Conservation (phyloP, 2,113 vertebrate genomes). For the western clawed frog (Xenopus tropicalis) region UCB_Xtro_10.0 CM004449.2:112686001-112686500, state of each 20-base stretch:
- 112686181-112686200: slow-evolving; percentile 28
- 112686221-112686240: slow-evolving; percentile 21
- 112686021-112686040: neutral
- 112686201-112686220: slow-evolving; percentile 25
- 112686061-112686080: neutral
- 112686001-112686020: neutral
- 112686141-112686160: neutral
- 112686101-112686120: slow-evolving; percentile 23
- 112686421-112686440: too few relatives aligned
- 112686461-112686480: too few relatives aligned
- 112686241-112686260: neutral
- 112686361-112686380: slow-evolving; percentile 3
- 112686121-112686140: slow-evolving; percentile 4
- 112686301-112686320: slow-evolving; percentile 3
- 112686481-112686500: too few relatives aligned
- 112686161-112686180: neutral
- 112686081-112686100: neutral
- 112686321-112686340: neutral
- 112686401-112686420: too few relatives aligned
- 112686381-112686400: too few relatives aligned
- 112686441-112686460: too few relatives aligned
- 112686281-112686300: neutral
- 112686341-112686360: slow-evolving; percentile 2
- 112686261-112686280: slow-evolving; percentile 10
- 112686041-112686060: neutral